Evolutionary conservation across 2,888 invertebrate genomes (phyloP), one percentile per base, ranked within the genome.

Genomic region (Bellardia bayeri): DNA sequence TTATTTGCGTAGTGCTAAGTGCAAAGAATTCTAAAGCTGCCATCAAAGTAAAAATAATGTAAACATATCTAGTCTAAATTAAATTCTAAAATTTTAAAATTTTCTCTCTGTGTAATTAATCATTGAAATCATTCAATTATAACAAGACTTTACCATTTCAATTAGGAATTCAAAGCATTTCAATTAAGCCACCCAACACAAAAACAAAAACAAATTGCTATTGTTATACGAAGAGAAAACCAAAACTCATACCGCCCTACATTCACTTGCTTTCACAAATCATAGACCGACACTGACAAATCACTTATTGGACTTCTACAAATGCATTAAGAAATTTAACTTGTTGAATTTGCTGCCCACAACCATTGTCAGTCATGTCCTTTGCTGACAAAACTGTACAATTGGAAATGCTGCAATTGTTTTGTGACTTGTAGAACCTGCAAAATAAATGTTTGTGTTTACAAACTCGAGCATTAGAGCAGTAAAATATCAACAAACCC

Each of bases 261-360:
- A 33, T 37, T 56, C 45, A 45, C 37, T 9, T 7, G 66, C 40
- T 54, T 51, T 54, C 68, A 49, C 54, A 74, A 72, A 79, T 16
- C 68, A 37, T 4, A 58, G 37, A 23, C 56, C 56, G 9, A 16
- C 37, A 33, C 64, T 11, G 37, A 42, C 51, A 80, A 64, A 80
- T 80, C 75, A 80, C 51, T 83, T 76, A 68, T 23, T 66, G 40
- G 56, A 75, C 75, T 83, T 80, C 37, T 82, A 23, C n/a, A 79
- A 85, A 75, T 85, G 87, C 85, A 85, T 75, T 80, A 87, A 82
- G 82, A 87, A 85, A 82, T 75, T 79, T 51, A 42, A 87, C 87
- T 85, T 87, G 87, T 85, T 87, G 87, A 87, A 85, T 87, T 72
- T 33, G 13, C 33, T 51, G 54, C 40, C 64, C 40, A n/a, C n/a